A percentile compares a stretch with the other conserved stretches of the same genome.
phyloP scores from a whole-genome alignment of 2,113 vertebrate species.

The Cyprinus carpio region DNA sequence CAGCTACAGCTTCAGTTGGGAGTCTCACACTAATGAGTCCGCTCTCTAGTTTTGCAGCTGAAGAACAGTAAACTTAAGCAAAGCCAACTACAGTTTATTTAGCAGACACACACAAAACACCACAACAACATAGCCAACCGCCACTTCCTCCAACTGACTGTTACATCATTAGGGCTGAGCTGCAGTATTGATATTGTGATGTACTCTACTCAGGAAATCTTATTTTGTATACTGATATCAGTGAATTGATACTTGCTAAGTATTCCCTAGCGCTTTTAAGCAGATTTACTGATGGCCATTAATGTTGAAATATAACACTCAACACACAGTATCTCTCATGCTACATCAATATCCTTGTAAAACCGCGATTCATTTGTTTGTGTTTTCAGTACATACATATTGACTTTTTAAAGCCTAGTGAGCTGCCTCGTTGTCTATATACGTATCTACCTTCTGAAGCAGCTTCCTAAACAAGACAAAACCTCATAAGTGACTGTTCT shows the following conservation, averaged over 20 bases:
- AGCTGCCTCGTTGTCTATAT: neutral
- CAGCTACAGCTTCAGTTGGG: neutral
- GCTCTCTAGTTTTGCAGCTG: neutral
- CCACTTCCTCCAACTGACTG: neutral
- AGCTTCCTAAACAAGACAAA: neutral
- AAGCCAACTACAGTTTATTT: neutral
- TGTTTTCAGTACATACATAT: neutral
- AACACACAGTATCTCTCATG: neutral
- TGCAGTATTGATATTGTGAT: neutral
- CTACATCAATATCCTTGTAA: neutral
- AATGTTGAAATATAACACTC: conserved; percentile 12
- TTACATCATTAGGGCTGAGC: neutral
- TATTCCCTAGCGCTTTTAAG: neutral
- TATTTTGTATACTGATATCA: neutral
- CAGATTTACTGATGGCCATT: neutral
- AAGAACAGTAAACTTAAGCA: neutral
- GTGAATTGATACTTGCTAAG: neutral
- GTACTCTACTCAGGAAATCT: neutral
- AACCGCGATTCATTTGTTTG: neutral
- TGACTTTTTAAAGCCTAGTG: neutral
- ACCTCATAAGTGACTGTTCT: neutral
- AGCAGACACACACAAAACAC: neutral
- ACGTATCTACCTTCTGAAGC: neutral
- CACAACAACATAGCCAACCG: neutral
- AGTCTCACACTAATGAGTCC: neutral